Evolutionary conservation across 2,797 vertebrate species (phyloP).

Genomic region (Eleutherodactylus coqui): DNA sequence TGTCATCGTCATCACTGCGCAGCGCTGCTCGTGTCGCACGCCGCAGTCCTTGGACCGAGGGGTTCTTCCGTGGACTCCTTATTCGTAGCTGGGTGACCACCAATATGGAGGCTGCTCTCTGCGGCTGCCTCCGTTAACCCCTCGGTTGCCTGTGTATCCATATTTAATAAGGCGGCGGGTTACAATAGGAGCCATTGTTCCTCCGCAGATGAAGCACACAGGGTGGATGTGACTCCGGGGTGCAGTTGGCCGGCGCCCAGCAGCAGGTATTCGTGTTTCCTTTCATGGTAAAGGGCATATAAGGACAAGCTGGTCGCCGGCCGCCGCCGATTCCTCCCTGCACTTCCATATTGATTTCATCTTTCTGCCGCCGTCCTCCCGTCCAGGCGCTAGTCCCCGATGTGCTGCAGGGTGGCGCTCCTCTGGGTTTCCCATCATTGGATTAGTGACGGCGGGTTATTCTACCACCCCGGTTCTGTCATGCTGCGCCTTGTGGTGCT

Average conservation of each 20-base stretch:
- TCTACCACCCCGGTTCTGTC: too few species aligned
- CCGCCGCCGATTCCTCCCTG: neutral
- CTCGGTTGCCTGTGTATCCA: neutral
- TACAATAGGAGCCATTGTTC: slow-evolving; percentile 43
- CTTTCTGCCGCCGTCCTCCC: too few species aligned
- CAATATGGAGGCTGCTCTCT: neutral
- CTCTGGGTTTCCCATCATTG: neutral
- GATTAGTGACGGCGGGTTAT: too few species aligned
- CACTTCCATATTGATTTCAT: neutral
- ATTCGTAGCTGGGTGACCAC: neutral
- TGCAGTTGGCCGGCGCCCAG: slow-evolving; percentile 36
- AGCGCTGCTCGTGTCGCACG: too few species aligned
- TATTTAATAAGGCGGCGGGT: slow-evolving; percentile 1
- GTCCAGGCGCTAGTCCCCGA: too few species aligned
- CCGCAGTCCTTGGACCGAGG: too few species aligned
- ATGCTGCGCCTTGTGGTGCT: neutral
- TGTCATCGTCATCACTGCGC: too few species aligned
- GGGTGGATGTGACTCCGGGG: slow-evolving; percentile 27
- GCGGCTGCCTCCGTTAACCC: neutral
- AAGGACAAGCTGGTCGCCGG: slow-evolving; percentile 18
- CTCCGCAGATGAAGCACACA: slow-evolving; percentile 36
- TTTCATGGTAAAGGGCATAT: slow-evolving; percentile 53
- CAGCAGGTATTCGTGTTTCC: slow-evolving; percentile 29
- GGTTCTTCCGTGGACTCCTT: too few species aligned
- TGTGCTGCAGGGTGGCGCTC: neutral